Base-by-base conservation (phyloP, 2,888 invertebrate species). In the Drosophila suboccidentalis region DNA sequence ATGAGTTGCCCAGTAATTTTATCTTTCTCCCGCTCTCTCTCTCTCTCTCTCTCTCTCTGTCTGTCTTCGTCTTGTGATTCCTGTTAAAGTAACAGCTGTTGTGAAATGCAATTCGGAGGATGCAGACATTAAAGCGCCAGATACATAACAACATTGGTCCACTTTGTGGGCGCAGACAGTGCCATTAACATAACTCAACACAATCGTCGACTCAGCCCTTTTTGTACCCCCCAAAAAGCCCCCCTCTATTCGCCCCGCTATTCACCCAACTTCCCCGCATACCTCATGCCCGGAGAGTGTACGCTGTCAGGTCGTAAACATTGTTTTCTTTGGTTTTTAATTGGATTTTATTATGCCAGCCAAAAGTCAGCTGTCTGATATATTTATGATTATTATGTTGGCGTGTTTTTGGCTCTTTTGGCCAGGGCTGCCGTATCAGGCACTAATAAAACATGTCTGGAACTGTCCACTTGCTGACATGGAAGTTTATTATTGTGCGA, bases 321-420 rank as follows among this genome's bases (percentile, higher is more conserved):
- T 89, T 78, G 84, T 85, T 89, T 89, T 84, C 84, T 89, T 90
- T 89, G 81, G 84, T 79, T 89, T 89, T 87, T 87, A 87, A 87
- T 87, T 87, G 90, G 87, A 87, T 87, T 87, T 90, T 90, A 87
- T 87, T 90, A 87, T 80, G 90, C 88, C 83, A 73, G 71, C 87
- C 83, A 69, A 83, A 80, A 80, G 78, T 76, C 80, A 61, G 78
- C 89, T 75, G 75, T 76, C 78, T 90, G 90, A 88, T 89, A 87
- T 90, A 91, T 91, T 91, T 91, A 91, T 91, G 90, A 87, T 91
- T 90, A 90, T 91, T 89, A 89, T 91, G 91, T 86, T 90, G 90
- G 78, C 82, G 87, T 80, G 84, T 71, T 81, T 82, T 78, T 51
- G 62, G 66, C 68, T 64, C 60, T 63, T 69, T 68, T 63, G 11